A percentile compares a stretch with the other conserved stretches of the same genome.
Conservation (phyloP, 2,797 vertebrate genomes). For the Zalophus californianus region DNA sequence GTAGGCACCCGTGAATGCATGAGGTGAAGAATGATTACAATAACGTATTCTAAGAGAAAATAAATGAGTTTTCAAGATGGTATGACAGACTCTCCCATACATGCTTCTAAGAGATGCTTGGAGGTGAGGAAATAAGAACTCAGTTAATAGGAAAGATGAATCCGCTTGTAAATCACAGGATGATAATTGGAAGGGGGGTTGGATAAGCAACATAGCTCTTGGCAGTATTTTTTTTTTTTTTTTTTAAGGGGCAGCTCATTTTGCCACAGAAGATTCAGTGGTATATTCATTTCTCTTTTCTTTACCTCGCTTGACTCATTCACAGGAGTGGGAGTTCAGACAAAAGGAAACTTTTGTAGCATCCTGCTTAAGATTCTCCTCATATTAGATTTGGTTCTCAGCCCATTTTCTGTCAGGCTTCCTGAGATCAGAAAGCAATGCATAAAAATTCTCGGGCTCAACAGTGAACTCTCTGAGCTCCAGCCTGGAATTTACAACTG, state of each 20-base stretch:
- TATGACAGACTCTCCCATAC: neutral
- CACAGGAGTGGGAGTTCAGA: slow-evolving; percentile 52
- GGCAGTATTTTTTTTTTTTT: neutral
- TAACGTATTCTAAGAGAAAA: neutral
- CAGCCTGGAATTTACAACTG: slow-evolving; percentile 61
- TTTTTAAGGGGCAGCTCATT: neutral
- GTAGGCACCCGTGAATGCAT: neutral
- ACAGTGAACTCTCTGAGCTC: slow-evolving; percentile 47
- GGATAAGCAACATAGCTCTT: neutral
- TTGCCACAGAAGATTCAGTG: neutral
- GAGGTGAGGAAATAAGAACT: neutral
- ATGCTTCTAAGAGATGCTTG: neutral
- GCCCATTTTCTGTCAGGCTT: slow-evolving; percentile 79
- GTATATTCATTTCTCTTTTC: slow-evolving; percentile 41
- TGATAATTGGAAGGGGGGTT: neutral
- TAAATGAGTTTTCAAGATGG: neutral
- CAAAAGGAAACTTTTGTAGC: slow-evolving; percentile 61
- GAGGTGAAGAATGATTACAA: neutral
- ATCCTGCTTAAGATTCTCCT: slow-evolving; percentile 70
- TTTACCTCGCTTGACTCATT: slow-evolving; percentile 49
- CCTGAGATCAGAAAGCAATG: slow-evolving; percentile 66
- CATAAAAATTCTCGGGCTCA: slow-evolving; percentile 60
- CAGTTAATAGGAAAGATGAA: neutral
- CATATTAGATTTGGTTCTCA: slow-evolving; percentile 57
- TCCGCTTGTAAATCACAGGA: neutral